Evolutionary conservation across 2,797 vertebrate species (phyloP).

Genomic region (Macrochelys suwanniensis): DNA sequence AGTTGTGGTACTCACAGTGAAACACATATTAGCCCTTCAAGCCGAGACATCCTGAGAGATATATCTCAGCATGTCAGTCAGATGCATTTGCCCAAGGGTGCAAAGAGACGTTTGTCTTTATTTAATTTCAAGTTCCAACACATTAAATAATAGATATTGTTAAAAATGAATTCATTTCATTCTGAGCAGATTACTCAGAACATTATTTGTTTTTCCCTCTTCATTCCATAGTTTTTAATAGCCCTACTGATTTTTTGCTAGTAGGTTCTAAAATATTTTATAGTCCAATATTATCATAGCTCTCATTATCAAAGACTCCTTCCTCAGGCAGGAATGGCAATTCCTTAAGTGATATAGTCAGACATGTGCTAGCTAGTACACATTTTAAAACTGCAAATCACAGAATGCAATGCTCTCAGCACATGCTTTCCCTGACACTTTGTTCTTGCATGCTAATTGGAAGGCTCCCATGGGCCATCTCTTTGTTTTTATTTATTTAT

Average conservation of each 20-base stretch:
- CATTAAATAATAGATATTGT: neutral
- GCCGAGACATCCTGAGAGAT: neutral
- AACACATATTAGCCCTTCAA: neutral
- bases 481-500: conserved; percentile 7
- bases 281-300: neutral
- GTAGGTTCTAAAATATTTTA: neutral
- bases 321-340: neutral
- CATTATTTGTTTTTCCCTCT: neutral
- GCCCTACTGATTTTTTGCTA: neutral
- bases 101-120: neutral
- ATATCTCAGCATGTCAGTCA: neutral
- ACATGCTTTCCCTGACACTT: conserved; percentile 46
- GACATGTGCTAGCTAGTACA: neutral
- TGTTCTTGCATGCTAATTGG: conserved; percentile 50
- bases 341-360: neutral
- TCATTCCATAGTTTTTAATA: neutral
- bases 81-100: neutral
- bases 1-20: neutral
- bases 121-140: neutral
- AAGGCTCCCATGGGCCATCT: conserved; percentile 21
- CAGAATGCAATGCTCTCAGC: conserved; percentile 28
- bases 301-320: neutral
- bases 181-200: conserved; percentile 1
- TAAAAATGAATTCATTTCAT: neutral
- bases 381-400: conserved; percentile 25